Conservation (phyloP, 2,113 vertebrate species). For the Bolborhynchus lineola region DNA sequence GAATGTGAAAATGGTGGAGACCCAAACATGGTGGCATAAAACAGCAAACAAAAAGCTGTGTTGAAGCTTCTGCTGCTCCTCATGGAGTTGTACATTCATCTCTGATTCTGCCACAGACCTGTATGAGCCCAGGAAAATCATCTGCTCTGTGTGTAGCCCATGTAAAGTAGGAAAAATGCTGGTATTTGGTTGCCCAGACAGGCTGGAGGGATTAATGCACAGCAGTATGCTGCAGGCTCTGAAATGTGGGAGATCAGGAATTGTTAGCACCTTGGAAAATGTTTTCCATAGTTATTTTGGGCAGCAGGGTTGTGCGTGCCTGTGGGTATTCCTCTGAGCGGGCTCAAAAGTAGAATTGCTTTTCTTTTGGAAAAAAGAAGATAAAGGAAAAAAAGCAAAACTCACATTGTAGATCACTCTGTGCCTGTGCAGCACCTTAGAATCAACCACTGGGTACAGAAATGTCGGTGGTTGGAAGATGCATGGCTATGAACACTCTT, state of each 20-base stretch:
- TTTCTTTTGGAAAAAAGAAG: background rate
- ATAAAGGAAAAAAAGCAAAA: background rate
- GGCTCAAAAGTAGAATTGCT: background rate
- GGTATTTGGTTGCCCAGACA: background rate
- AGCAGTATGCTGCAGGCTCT: background rate
- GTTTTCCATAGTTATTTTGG: background rate
- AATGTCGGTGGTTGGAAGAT: background rate
- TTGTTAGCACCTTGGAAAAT: background rate
- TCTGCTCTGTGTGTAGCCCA: background rate
- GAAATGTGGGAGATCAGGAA: background rate
- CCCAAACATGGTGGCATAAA: background rate
- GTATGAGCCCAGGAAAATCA: background rate
- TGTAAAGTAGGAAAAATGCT: background rate
- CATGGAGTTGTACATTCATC: background rate
- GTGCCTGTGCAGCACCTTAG: background rate
- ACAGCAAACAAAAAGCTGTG: background rate
- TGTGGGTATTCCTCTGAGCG: background rate
- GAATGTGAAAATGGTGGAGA: background rate
- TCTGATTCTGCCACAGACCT: background rate
- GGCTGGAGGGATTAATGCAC: background rate
- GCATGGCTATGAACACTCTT: background rate
- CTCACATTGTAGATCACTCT: fast-evolving
- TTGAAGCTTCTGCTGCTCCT: background rate
- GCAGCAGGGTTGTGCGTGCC: background rate
- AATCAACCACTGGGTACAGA: background rate